Evolutionary conservation across 1,140 invertebrate genomes (phyloP).

Genomic region (Rhysida immarginata): DNA sequence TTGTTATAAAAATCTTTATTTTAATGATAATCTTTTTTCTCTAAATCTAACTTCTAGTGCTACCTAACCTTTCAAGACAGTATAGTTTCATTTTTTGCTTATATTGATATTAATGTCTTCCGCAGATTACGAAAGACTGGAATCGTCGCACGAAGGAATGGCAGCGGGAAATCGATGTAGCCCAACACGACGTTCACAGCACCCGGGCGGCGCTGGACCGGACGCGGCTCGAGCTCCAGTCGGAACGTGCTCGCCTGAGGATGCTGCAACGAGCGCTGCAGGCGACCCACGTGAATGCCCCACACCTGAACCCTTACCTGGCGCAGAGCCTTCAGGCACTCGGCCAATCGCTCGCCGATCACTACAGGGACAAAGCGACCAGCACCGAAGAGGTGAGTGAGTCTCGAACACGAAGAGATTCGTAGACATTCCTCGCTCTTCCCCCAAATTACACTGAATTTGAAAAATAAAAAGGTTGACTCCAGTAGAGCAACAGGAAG

Average conservation of each 20-base stretch:
- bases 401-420: no score
- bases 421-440: no score
- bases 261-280: constrained; percentile 2
- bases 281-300: background rate
- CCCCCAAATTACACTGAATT: no score
- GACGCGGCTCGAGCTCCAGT: background rate
- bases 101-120: no score
- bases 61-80: no score
- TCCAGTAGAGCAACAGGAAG: no score
- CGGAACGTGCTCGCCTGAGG: background rate
- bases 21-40: no score
- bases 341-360: background rate
- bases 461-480: no score
- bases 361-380: background rate
- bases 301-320: background rate
- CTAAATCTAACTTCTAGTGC: no score
- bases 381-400: background rate
- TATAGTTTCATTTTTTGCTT: no score
- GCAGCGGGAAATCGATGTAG: background rate
- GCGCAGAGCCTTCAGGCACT: background rate
- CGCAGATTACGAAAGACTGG: background rate
- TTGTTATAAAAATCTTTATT: no score
- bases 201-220: background rate
- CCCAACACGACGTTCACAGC: background rate
- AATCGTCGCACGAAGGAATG: background rate